Evolutionary conservation across 2,797 vertebrate species (phyloP).

Genomic region (Syngnathus rostellatus): DNA sequence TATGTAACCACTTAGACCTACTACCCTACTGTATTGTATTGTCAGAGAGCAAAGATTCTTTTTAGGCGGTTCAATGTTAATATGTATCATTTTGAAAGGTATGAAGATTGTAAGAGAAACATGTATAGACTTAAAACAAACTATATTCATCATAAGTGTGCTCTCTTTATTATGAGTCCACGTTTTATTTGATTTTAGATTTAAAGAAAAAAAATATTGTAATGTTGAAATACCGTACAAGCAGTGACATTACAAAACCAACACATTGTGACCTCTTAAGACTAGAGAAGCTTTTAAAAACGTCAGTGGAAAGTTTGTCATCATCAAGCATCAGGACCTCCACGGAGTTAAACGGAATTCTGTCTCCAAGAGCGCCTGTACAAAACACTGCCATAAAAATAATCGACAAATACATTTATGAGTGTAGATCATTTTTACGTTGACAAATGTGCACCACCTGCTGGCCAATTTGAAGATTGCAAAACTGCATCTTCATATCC

Average conservation of each 20-base stretch:
- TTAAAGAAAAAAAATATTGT: slow-evolving; percentile 41
- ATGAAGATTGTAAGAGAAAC: not conserved
- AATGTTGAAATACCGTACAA: not conserved
- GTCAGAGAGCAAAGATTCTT: too few relatives aligned
- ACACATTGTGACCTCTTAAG: slow-evolving; percentile 65
- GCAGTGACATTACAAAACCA: not conserved
- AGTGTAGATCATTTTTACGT: not conserved
- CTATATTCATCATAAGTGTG: not conserved
- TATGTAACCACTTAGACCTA: too few relatives aligned
- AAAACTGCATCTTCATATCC: not conserved
- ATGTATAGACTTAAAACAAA: not conserved
- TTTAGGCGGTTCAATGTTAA: too few relatives aligned
- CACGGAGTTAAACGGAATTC: slow-evolving; percentile 62
- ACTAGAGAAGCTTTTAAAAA: slow-evolving; percentile 71
- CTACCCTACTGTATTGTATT: too few relatives aligned
- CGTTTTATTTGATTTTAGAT: slow-evolving; percentile 70
- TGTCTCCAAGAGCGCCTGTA: slow-evolving; percentile 24
- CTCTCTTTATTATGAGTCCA: not conserved
- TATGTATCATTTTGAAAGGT: not conserved
- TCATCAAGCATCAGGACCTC: slow-evolving; percentile 79
- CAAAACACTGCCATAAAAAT: not conserved
- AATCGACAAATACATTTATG: not conserved
- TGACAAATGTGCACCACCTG: slow-evolving; percentile 36
- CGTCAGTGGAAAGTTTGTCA: slow-evolving; percentile 69
- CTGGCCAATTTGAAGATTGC: slow-evolving; percentile 31